Conservation (phyloP, 2,888 invertebrate species). For the Agapostemon virescens region DNA sequence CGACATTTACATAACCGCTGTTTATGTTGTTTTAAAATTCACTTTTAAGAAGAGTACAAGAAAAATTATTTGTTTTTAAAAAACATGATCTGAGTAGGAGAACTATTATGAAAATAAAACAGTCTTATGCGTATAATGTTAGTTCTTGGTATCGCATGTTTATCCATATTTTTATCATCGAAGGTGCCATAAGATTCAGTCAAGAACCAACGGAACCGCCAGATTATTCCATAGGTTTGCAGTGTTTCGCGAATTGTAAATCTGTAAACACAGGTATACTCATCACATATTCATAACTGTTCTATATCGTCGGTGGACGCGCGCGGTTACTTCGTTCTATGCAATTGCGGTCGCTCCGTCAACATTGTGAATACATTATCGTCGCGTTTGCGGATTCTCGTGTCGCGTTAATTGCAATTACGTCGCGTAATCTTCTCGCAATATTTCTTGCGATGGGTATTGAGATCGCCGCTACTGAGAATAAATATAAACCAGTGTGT, state of each 20-base stretch:
- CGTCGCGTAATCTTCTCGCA: slow-evolving; percentile 46
- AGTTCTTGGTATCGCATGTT: background rate
- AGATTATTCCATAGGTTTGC: slow-evolving; percentile 2
- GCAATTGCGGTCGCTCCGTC: slow-evolving; percentile 57
- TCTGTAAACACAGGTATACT: slow-evolving; percentile 28
- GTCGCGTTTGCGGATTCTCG: slow-evolving; percentile 47
- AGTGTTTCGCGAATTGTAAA: slow-evolving; percentile 17
- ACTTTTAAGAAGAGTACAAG: too few species aligned
- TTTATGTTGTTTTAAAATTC: too few species aligned
- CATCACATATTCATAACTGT: slow-evolving; percentile 60
- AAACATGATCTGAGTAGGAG: too few species aligned
- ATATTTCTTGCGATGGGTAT: slow-evolving; percentile 35
- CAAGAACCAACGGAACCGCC: background rate
- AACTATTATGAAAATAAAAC: too few species aligned
- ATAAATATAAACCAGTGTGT: background rate
- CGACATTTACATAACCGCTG: too few species aligned
- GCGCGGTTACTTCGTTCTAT: slow-evolving; percentile 57
- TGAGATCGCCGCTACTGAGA: background rate
- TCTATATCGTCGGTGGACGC: slow-evolving; percentile 30
- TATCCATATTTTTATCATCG: background rate
- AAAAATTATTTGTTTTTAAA: too few species aligned
- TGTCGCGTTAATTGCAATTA: slow-evolving; percentile 57
- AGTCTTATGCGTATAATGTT: background rate
- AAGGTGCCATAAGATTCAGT: background rate
- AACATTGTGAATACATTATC: slow-evolving; percentile 57